Conservation (phyloP, 92 coral and sea anemone genomes). For the Nematostella vectensis region DNA sequence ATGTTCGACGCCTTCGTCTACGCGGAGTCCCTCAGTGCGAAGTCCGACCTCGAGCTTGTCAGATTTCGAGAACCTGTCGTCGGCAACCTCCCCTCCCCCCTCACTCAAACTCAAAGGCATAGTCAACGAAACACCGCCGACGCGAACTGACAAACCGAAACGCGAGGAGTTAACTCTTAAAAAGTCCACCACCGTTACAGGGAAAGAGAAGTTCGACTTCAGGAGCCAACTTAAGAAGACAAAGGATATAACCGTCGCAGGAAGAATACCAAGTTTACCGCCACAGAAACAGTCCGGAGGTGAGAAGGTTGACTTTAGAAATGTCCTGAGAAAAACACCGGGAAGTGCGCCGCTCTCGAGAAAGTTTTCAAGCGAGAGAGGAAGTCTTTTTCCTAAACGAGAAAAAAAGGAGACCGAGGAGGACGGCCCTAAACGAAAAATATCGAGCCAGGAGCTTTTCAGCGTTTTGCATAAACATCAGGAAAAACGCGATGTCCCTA, state of each 20-base stretch:
- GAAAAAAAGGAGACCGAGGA: conserved; percentile 15
- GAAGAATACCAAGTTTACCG: background rate
- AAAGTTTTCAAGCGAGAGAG: conserved; percentile 12
- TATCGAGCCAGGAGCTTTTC: conserved; percentile 70
- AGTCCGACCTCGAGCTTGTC: conserved; percentile 28
- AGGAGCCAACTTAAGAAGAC: conserved; percentile 57
- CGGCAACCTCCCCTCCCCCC: background rate
- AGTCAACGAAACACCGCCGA: background rate
- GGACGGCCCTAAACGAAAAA: conserved; percentile 18
- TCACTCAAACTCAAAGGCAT: background rate
- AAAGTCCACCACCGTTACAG: conserved; percentile 12
- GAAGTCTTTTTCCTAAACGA: conserved; percentile 13
- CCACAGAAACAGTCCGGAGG: conserved; percentile 1
- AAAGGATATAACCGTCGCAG: conserved; percentile 17
- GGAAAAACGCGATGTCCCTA: conserved; percentile 33
- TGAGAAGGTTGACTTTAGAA: conserved; percentile 46
- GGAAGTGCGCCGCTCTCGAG: conserved; percentile 20
- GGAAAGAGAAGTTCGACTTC: conserved; percentile 60
- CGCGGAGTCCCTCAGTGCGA: background rate
- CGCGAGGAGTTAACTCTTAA: conserved; percentile 21
- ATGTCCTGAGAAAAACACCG: conserved; percentile 40
- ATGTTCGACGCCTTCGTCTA: conserved; percentile 18
- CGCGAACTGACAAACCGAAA: conserved; percentile 5
- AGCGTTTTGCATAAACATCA: conserved; percentile 48
- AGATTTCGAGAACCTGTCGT: conserved; percentile 13